Evolutionary conservation across 2,113 vertebrate species (phyloP), one percentile per base, ranked within the genome.

Genomic region (Phrynosoma platyrhinos): DNA sequence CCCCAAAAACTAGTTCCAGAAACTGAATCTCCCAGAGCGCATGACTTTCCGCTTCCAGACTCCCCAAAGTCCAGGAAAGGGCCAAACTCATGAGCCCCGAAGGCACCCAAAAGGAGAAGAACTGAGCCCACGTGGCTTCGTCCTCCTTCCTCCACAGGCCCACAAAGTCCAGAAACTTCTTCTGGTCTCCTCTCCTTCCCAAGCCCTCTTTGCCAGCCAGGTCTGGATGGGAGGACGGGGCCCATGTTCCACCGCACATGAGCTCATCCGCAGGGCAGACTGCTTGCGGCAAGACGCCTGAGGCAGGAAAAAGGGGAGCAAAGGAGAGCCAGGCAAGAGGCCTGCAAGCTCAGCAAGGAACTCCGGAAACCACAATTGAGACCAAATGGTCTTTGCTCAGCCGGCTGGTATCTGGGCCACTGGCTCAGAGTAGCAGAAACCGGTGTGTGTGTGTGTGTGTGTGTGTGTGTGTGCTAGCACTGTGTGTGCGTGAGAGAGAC

Each of bases 271-370:
- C 4, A 47, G 7, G 2, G 2, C n/a, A 18, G 25, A 68, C 47
- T 47, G 47, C 47, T 47, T 47, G 47, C 47, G 47, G 36, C 2
- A 16, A 87, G 66, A 71, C 2, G 77, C 66, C 21, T 80, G 66
- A 3, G 30, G n/a, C 42, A 3, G 69, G 69, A 4, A 30, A 2
- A 62, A 32, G 25, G 32, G 58, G 71, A 9, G 53, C 47, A 55
- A 42, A 85, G 76, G 7, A 47, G 47, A 7, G 47, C 47, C 47
- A 47, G 47, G 47, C 47, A 47, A 7, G 47, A 5, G 47, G 7
- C 5, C 32, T 87, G 85, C 85, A 16, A 18, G 40, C 30, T 71
- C 85, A 87, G 85, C 85, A 81, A 81, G 78, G 85, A 72, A 71
- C 13, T 30, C 47, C 23, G 4, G 14, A 36, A 87, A 58, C 85